Evolutionary conservation across 2,113 vertebrate genomes (phyloP), one percentile per base, ranked within the genome.

Genomic region (Catharus fuscescens): DNA sequence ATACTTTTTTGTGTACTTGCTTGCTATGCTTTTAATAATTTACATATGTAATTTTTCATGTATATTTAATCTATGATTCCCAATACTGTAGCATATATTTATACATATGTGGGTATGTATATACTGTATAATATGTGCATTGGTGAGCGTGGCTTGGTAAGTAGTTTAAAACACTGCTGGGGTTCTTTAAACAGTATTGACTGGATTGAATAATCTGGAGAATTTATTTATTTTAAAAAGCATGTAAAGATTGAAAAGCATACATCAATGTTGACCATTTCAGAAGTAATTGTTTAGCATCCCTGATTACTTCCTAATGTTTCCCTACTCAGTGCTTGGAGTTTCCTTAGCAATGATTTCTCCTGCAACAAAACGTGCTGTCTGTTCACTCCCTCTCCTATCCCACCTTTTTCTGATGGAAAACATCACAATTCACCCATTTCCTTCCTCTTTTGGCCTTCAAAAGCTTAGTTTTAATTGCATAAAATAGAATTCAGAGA

Each of bases 401-500:
- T 59, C 8, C n/a, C 38, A 65, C 31, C 25, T 77, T 85, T 50
- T 77, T 54, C 47, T 61, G 14, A 50, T 59, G 21, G 74, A 80
- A 95, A 73, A 72, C 19, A 42, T 72, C 59, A 65, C 29, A 61
- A 4, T 89, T 74, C 19, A 74, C 53, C 56, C 9, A 31, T 88
- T 93, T 71, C 40, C 31, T 76, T 66, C 23, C 36, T 79, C 32
- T 64, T 70, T 38, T 80, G 44, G 9, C 18, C 28, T 85, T 82
- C 47, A 38, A 81, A 92, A 94, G 31, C 52, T 94, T 94, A 60
- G 34, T 73, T 96, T 87, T 96, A 96, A 88, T 95, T 92, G 79
- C 53, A 50, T 93, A 90, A 83, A 97, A 78, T 90, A 95, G 86
- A 80, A 86, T 92, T 79, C 47, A 53, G 80, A 79, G 40, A 73